Base-by-base conservation (phyloP, 2,113 vertebrate genomes). In the Axis porcinus region DNA sequence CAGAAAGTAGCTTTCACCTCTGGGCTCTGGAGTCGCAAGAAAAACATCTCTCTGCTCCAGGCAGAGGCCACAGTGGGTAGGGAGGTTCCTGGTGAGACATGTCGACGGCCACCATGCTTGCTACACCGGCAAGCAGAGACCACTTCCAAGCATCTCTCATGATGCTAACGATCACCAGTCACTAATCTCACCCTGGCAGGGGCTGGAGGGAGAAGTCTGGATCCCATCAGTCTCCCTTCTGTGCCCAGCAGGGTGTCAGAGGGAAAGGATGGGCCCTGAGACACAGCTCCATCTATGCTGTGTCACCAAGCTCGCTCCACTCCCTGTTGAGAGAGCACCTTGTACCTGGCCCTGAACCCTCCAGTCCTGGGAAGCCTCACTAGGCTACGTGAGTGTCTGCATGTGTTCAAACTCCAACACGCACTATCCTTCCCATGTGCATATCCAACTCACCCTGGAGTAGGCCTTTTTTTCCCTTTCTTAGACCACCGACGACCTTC, bases 331-430 rank as follows among this genome's bases (percentile, higher is more conserved):
- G 79, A 15, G 43, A 25, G 62, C 6, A 4, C 50, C 54, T 36
- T 16, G 60, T 5, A 14, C 27, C 60, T 1, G 0, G 0, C 43
- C 45, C 40, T 7, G 55, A 40, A n/a, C 1, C 0, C 13, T 11
- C 30, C 3, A 1, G 21, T 7, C 10, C 91, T 16, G 25, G 27
- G 36, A 28, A 1, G 23, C 30, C 4, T 16, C 67, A 4, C 25
- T 23, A 5, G 43, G 84, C 60, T 43, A 58, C n/a, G 16, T 0
- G 17, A 30, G 19, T 5, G 17, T 13, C 33, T 4, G 7, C 30
- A 6, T 10, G 19, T 7, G 5, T 60, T 5, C 15, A 2, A 19
- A 64, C 57, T 50, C 19, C 9, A n/a, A 9, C 50, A n/a, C 0
- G 0, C 25, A 1, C 16, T 0, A 47, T 1, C 67, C 94, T 45